Evolutionary conservation across 2,797 vertebrate species (phyloP), one percentile per base, ranked within the genome.

Genomic region (Enteromius trimaculatus): DNA sequence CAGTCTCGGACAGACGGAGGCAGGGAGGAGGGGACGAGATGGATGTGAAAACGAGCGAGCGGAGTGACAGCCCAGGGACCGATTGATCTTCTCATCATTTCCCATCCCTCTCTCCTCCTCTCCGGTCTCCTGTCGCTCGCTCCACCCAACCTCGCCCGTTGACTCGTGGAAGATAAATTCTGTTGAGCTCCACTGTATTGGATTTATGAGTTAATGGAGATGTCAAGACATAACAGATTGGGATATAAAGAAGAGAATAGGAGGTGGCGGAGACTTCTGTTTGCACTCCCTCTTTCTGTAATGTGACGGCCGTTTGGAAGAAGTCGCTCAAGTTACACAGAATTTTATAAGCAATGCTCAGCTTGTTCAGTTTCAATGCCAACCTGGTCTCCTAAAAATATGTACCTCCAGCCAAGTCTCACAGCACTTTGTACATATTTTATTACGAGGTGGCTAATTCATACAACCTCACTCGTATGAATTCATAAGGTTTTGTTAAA

Each of bases 161-260:
- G 75, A 82, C 81, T 75, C 90, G 88, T 92, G 92, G 91, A 92
- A 92, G 92, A 93, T 91, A 91, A 92, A 95, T 95, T 94, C 92
- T 95, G 94, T 94, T 93, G 92, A 95, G 95, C 93, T 94, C 90
- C 92, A 92, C 93, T 90, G 89, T 95, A 94, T 95, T 95, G 94
- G 92, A 95, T 95, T 94, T 93, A 95, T 94, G 93, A 94, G 93
- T 94, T 95, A 95, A 95, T 95, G 93, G 94, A 91, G 90, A 92
- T 93, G 92, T 94, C 92, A 94, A 88, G 87, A 86, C 77, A 88
- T 89, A 90, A 91, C 87, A 84, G 87, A 91, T 92, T 72, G 86
- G 84, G 81, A 89, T 88, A 90, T 89, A 86, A 91, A 85, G 76
- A 89, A 91, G 87, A 89, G 81, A 55, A 82, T 29, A 88, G 76